phyloP scores from a whole-genome alignment of 2,113 vertebrate genomes.

The Sander vitreus region DNA sequence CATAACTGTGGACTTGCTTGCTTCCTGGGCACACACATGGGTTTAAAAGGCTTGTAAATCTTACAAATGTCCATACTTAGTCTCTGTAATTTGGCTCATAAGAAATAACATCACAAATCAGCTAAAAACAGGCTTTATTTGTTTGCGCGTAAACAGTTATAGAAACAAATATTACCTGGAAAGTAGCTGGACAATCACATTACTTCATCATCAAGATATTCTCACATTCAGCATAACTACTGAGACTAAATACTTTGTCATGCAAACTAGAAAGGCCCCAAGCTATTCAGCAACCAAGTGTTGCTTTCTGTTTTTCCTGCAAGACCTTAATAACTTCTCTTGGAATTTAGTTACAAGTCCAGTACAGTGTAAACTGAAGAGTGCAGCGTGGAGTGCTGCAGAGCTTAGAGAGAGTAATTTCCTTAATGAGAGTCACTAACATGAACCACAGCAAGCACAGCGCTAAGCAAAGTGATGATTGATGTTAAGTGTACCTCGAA shows the following conservation, averaged over 20 bases:
- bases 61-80: not conserved
- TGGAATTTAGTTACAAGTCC: constrained; percentile 42
- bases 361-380: constrained; percentile 31
- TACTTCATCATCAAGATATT: constrained; percentile 2
- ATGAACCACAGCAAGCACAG: constrained; percentile 19
- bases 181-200: not conserved
- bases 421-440: constrained; percentile 48
- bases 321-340: constrained; percentile 12
- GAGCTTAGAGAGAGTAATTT: constrained; percentile 24
- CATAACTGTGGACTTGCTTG: not conserved
- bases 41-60: not conserved
- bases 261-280: constrained; percentile 52
- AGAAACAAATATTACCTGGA: not conserved
- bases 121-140: no score
- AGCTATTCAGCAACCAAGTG: constrained; percentile 63
- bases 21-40: not conserved
- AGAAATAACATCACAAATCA: not conserved
- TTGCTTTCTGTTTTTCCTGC: constrained; percentile 25
- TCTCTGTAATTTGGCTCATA: not conserved
- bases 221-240: constrained; percentile 13
- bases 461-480: constrained; percentile 27
- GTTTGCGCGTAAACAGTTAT: not conserved
- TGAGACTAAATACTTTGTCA: constrained; percentile 50
- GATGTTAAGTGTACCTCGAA: constrained; percentile 50
- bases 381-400: not conserved